Percentiles rank a stretch among this genome's conserved stretches.
Evolutionary conservation across 2,113 vertebrate species (phyloP).

Genomic region (Brachirus orientalis): DNA sequence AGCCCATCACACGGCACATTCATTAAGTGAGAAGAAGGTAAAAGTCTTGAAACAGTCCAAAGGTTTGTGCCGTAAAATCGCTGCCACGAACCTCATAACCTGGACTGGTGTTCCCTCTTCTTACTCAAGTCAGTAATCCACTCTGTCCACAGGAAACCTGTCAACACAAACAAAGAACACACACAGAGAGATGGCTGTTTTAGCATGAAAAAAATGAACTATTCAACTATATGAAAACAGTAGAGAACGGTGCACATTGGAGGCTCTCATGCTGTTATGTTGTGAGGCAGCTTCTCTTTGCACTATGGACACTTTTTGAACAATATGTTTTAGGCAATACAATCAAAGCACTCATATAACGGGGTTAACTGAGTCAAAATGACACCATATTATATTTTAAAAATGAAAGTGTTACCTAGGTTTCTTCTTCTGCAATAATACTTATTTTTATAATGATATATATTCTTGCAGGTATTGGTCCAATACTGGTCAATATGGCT

Average conservation of each 20-base stretch:
- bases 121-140: conserved; percentile 73
- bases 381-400: no score
- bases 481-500: no score
- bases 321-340: no score
- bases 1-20: conserved; percentile 28
- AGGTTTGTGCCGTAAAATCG: conserved; percentile 49
- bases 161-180: conserved; percentile 60
- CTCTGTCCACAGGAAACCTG: conserved; percentile 76
- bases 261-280: neutral
- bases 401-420: no score
- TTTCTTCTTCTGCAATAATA: no score
- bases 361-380: no score
- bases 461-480: no score
- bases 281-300: neutral
- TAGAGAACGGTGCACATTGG: neutral
- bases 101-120: conserved; percentile 56
- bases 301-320: no score
- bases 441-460: no score
- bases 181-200: conserved; percentile 27
- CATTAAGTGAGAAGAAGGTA: conserved; percentile 37
- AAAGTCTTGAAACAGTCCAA: conserved; percentile 20
- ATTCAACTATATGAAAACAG: conserved; percentile 21
- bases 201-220: neutral
- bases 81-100: conserved; percentile 71
- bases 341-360: no score